A percentile compares a stretch with the other conserved stretches of the same genome.
phyloP scores from a whole-genome alignment of 1,140 invertebrate genomes.

The Daktulosphaira vitifoliae region DNA sequence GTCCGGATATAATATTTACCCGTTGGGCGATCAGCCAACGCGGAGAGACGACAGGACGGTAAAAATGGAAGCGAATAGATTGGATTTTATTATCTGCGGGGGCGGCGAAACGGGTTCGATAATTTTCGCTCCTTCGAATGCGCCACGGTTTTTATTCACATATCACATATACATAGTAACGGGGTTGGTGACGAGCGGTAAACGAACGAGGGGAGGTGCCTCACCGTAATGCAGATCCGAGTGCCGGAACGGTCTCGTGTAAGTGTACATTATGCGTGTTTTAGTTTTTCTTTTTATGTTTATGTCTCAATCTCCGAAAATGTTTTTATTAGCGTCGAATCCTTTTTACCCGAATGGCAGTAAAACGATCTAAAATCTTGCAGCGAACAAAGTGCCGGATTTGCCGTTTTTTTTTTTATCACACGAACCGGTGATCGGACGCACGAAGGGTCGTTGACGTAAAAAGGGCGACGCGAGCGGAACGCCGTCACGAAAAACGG shows the following conservation, averaged over 20 bases:
- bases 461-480: too few relatives aligned
- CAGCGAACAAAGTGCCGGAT: too few relatives aligned
- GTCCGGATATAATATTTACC: constrained; percentile 10
- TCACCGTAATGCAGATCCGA: not conserved
- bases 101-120: not conserved
- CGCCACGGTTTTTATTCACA: not conserved
- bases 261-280: not conserved
- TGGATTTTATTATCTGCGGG: constrained; percentile 1
- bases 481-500: not conserved
- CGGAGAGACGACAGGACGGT: not conserved
- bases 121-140: not conserved
- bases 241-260: not conserved
- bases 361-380: not conserved
- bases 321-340: constrained; percentile 6
- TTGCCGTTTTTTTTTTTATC: too few relatives aligned
- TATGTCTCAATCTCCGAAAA: not conserved
- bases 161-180: too few relatives aligned
- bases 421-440: too few relatives aligned
- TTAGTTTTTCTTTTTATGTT: not conserved
- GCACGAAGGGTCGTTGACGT: too few relatives aligned
- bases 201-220: not conserved
- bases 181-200: too few relatives aligned
- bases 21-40: constrained; percentile 7
- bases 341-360: not conserved
- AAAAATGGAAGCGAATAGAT: constrained; percentile 7